phyloP scores from a whole-genome alignment of 2,888 invertebrate species.

The Metellina segmentata region DNA sequence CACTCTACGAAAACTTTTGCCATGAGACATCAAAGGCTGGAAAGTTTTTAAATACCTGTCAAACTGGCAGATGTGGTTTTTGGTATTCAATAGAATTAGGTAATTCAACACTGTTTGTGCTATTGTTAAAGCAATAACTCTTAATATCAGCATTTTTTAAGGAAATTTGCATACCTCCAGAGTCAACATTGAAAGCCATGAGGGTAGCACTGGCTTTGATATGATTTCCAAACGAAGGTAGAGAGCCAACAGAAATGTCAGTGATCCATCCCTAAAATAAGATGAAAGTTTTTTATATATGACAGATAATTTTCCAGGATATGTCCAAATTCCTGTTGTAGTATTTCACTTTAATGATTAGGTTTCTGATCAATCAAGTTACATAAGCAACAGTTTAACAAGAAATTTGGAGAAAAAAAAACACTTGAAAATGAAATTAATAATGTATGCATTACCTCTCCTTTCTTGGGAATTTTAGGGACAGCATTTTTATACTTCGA shows the following conservation, averaged over 20 bases:
- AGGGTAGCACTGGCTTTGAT: conserved; percentile 95
- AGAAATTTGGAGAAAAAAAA: neutral
- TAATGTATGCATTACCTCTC: conserved; percentile 81
- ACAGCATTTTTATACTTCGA: conserved; percentile 99
- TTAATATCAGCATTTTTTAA: conserved; percentile 23
- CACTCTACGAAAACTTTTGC: too few relatives aligned
- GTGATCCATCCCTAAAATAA: conserved; percentile 85
- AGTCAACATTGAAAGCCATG: conserved; percentile 97
- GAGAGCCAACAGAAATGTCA: conserved; percentile 94
- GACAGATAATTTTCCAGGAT: neutral
- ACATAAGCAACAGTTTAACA: neutral
- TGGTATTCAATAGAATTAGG: too few relatives aligned
- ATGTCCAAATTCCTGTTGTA: neutral
- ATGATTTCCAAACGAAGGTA: conserved; percentile 97
- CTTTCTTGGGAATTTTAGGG: conserved; percentile 96
- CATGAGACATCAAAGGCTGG: too few relatives aligned
- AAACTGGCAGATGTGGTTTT: too few relatives aligned
- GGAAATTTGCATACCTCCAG: conserved; percentile 84
- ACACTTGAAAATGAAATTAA: conserved; percentile 7
- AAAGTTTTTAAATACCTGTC: too few relatives aligned
- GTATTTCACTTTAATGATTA: neutral
- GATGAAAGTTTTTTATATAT: neutral
- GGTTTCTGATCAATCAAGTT: neutral
- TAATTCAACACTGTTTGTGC: too few relatives aligned
- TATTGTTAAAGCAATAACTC: too few relatives aligned